A percentile compares a stretch with the other conserved stretches of the same genome.
phyloP scores from a whole-genome alignment of 2,113 vertebrate genomes.

The Phylloscopus trochiloides region DNA sequence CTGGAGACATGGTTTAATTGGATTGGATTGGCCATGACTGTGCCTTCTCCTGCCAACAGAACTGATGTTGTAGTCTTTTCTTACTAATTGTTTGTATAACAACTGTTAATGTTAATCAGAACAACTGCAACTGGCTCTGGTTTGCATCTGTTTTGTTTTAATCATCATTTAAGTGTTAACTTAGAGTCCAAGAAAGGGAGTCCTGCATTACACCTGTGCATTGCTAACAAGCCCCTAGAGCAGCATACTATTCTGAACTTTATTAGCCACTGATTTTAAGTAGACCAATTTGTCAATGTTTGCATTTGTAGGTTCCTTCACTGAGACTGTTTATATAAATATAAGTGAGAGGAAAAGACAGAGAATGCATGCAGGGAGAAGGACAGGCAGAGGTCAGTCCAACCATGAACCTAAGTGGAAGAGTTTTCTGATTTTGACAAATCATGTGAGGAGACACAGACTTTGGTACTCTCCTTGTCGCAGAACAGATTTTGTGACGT shows the following conservation, averaged over 20 bases:
- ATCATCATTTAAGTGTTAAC: constrained; percentile 1
- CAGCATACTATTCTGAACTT: not conserved
- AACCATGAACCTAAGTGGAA: not conserved
- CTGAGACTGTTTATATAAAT: not conserved
- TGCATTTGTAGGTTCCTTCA: not conserved
- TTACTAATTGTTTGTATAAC: constrained; percentile 37
- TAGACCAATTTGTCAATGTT: not conserved
- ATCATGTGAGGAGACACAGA: not conserved
- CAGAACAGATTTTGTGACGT: not conserved
- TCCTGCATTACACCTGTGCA: not conserved
- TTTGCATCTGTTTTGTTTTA: constrained; percentile 25
- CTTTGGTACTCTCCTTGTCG: not conserved
- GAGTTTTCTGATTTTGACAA: not conserved
- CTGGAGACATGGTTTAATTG: not conserved
- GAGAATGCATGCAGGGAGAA: not conserved
- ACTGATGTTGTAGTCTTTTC: constrained; percentile 14
- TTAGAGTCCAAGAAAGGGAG: not conserved
- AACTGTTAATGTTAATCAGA: constrained; percentile 47
- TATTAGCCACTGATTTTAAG: constrained; percentile 50
- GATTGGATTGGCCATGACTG: constrained; percentile 28
- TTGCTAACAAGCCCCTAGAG: constrained; percentile 26
- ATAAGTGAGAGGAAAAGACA: not conserved
- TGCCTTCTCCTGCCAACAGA: constrained; percentile 37
- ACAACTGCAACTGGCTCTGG: constrained; percentile 31
- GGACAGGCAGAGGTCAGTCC: not conserved